Evolutionary conservation across 2,888 invertebrate genomes (phyloP).

Genomic region (Phrixothrix hirtus): DNA sequence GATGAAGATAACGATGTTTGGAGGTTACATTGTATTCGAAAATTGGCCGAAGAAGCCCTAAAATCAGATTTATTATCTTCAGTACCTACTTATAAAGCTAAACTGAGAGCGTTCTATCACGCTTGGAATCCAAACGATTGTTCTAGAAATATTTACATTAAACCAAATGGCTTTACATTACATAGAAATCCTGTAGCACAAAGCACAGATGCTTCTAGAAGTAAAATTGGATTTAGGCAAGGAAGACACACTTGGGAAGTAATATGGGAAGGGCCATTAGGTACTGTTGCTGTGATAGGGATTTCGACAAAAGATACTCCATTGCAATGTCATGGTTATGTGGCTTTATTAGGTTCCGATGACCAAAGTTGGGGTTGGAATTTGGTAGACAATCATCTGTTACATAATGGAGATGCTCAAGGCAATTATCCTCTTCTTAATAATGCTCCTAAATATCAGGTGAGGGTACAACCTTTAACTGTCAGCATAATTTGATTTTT

Average conservation of each 20-base stretch:
- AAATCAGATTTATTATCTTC: slow-evolving; percentile 90
- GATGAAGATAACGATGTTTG: slow-evolving; percentile 96
- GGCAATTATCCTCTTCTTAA: slow-evolving; percentile 92
- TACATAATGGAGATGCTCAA: slow-evolving; percentile 95
- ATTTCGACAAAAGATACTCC: slow-evolving; percentile 93
- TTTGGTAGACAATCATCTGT: slow-evolving; percentile 93
- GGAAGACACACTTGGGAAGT: slow-evolving; percentile 98
- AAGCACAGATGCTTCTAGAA: slow-evolving; percentile 93
- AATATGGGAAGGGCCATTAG: slow-evolving; percentile 97
- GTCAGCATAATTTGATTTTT: slow-evolving; percentile 36
- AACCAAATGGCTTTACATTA: slow-evolving; percentile 94
- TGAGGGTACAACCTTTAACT: slow-evolving; percentile 44
- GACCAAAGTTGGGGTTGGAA: slow-evolving; percentile 99
- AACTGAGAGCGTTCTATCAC: slow-evolving; percentile 89
- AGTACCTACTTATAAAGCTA: slow-evolving; percentile 88
- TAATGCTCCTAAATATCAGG: slow-evolving; percentile 98
- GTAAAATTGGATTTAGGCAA: slow-evolving; percentile 86
- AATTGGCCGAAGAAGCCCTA: slow-evolving; percentile 82
- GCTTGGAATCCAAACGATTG: slow-evolving; percentile 98
- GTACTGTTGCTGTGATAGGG: slow-evolving; percentile 97
- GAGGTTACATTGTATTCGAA: slow-evolving; percentile 85
- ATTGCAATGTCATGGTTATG: slow-evolving; percentile 93
- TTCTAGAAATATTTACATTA: slow-evolving; percentile 95
- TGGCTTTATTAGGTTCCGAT: slow-evolving; percentile 91
- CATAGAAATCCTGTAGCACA: slow-evolving; percentile 98